Base-by-base conservation (phyloP, 1,140 invertebrate species). In the Drosophila pseudoananassae region DNA sequence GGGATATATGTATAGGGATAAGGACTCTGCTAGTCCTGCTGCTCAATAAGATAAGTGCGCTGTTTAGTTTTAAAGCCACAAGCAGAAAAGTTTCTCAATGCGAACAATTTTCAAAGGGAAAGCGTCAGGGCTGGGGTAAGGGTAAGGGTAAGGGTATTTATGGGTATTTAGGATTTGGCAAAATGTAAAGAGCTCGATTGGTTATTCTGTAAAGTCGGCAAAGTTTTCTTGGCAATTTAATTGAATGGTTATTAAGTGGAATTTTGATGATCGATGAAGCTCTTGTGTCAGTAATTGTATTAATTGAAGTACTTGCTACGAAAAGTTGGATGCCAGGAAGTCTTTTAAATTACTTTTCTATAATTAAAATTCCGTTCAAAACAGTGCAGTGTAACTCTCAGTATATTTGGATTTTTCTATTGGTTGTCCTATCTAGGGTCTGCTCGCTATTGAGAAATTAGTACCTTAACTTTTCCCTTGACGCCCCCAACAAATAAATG, bases 51-150 rank as follows among this genome's bases (percentile, higher is more conserved):
- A 87, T 84, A 84, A 87, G 81, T 84, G 82, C 82, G 77, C 82
- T 84, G 82, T 84, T 84, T 77, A 84, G 81, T 81, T 87, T 84
- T 81, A 81, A 81, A 84, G 77, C 81, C 82, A 87, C 77, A 87
- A 74, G 82, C 81, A 73, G 68, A 80, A 84, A 84, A 84, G 55
- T 84, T 84, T 29, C 46, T 50, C 25, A 46, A 56, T 68, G 72
- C 60, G 43, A 23, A 65, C 27, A 36, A 74, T 57, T 66, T 66
- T 66, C 0, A n/a, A 36, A n/a, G 59, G 59, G 5, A 3, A 14
- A 23, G 58, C 31, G 15, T 38, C 14, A 33, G 63, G 58, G 63
- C 38, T 20, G 10, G 61, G 45, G n/a, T 1, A 9, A 31, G 43
- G 57, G 31, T 15, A 9, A 17, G 63, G 58, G 59, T 45, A 74